These are phyloP conservation scores for Alauda arvensis DNA, from an alignment of 2,797 vertebrate species.

Conservation along the genomic window DNA sequence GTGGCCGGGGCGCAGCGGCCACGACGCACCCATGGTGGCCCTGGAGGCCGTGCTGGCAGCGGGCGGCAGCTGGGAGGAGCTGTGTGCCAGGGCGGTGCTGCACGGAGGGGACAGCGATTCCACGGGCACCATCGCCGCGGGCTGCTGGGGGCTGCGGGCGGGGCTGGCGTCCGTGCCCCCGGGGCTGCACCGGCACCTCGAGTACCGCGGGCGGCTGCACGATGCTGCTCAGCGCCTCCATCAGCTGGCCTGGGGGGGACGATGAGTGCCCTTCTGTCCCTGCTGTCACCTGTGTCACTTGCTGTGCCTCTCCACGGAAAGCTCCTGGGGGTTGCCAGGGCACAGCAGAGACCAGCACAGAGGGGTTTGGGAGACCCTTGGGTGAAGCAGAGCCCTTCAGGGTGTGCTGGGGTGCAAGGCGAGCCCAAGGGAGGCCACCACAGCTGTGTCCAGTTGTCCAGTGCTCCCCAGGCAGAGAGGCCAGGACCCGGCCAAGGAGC, in stretches of 20 bases:
- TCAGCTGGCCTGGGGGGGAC: background rate
- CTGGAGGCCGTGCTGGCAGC: constrained; percentile 14
- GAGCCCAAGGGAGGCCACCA: background rate
- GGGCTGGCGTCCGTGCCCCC: background rate
- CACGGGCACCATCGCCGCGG: background rate
- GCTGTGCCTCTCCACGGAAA: accelerated
- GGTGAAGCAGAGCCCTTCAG: background rate
- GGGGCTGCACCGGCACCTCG: background rate
- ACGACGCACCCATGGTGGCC: constrained; percentile 27
- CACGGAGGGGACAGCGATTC: background rate
- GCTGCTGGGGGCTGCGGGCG: background rate
- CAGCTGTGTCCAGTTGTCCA: background rate
- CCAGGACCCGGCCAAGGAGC: background rate
- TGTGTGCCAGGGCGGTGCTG: background rate
- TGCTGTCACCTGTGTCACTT: background rate
- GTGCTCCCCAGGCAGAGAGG: background rate
- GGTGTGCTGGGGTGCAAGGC: background rate
- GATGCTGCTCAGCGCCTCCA: background rate
- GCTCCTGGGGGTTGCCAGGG: background rate
- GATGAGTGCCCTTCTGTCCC: background rate
- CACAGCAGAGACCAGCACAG: background rate
- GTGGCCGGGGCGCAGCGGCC: constrained; percentile 2
- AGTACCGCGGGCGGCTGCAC: background rate
- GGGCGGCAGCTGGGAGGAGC: background rate
- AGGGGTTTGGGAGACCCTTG: background rate